Percentiles rank a stretch among this genome's conserved stretches.
Conservation (phyloP, 2,797 vertebrate genomes). For the Pseudomugil tenellus region DNA sequence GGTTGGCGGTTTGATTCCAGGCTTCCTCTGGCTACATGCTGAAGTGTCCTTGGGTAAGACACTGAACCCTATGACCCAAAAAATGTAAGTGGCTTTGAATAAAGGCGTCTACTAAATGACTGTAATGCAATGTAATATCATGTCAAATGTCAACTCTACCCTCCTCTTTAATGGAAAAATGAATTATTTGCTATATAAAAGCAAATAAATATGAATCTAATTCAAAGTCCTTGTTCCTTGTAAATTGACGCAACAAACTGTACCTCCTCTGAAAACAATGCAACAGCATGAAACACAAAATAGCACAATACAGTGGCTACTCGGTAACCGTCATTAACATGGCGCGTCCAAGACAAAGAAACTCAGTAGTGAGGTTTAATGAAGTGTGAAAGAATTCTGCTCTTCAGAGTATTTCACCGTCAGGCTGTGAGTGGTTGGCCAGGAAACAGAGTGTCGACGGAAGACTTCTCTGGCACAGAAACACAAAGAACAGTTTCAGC, state of each 20-base stretch:
- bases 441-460: conserved; percentile 59
- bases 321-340: conserved; percentile 54
- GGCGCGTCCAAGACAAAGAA: conserved; percentile 55
- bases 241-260: background rate
- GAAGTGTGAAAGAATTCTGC: conserved; percentile 70
- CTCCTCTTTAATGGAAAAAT: background rate
- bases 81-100: no score
- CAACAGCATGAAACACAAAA: conserved; percentile 16
- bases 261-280: conserved; percentile 6
- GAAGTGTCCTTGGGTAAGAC: no score
- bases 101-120: no score
- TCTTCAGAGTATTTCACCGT: conserved; percentile 59
- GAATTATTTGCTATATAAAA: background rate
- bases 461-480: conserved; percentile 45
- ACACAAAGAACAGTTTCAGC: conserved; percentile 41
- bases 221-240: background rate
- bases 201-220: no score
- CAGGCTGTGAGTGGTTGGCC: conserved; percentile 27
- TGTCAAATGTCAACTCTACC: background rate
- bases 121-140: no score
- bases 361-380: conserved; percentile 72
- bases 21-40: no score
- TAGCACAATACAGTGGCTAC: conserved; percentile 30
- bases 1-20: no score
- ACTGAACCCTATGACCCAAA: no score